A percentile compares a stretch with the other conserved stretches of the same genome.
Evolutionary conservation across 2,888 invertebrate genomes (phyloP).

Genomic region (Phorcus lineatus): DNA sequence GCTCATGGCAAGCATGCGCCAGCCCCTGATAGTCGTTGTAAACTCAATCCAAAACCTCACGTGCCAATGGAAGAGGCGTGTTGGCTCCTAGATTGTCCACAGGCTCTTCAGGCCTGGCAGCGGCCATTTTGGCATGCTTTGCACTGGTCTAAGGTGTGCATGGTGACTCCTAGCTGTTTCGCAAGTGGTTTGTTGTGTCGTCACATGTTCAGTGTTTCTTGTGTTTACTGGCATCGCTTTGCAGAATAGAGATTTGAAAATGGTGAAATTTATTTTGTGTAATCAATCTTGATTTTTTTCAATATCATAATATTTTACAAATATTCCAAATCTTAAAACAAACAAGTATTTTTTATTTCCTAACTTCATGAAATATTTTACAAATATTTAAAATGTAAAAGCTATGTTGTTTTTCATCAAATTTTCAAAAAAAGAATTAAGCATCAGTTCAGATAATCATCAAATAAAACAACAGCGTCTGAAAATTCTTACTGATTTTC

Average conservation of each 20-base stretch:
- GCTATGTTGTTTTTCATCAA: no score
- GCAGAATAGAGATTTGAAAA: background rate
- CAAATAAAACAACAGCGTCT: no score
- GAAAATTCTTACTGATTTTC: no score
- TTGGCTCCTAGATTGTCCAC: conserved; percentile 47
- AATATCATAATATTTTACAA: no score
- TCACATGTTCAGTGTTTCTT: background rate
- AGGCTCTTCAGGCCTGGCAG: conserved; percentile 26
- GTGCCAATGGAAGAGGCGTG: conserved; percentile 49
- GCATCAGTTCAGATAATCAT: no score
- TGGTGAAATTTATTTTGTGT: background rate
- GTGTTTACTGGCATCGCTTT: background rate
- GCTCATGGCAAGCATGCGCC: conserved; percentile 39
- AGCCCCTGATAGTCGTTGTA: conserved; percentile 43
- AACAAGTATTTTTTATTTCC: no score
- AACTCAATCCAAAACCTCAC: conserved; percentile 46
- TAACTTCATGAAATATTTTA: no score
- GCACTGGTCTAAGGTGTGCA: conserved; percentile 56
- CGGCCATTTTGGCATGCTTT: conserved; percentile 46
- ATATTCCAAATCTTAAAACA: no score
- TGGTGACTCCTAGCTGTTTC: background rate
- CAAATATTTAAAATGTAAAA: no score
- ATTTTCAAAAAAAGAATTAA: no score
- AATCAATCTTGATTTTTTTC: no score
- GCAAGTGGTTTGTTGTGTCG: background rate